Evolutionary conservation across 2,888 invertebrate species (phyloP).

Genomic region (Meteorus cinctellus): DNA sequence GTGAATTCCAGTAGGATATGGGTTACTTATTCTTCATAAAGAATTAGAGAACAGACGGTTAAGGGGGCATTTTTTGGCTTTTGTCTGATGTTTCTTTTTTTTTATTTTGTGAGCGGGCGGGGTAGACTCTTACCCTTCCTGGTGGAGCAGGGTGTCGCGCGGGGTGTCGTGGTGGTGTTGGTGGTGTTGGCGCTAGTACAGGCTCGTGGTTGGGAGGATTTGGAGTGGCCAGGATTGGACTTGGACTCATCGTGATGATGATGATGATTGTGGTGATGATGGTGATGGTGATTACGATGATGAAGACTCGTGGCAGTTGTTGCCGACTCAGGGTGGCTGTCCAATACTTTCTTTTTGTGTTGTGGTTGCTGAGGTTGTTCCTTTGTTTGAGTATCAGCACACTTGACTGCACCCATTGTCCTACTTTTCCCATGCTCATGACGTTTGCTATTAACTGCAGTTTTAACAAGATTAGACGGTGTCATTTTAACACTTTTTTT

Average conservation of each 20-base stretch:
- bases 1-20: slow-evolving; percentile 18
- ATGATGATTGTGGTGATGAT: slow-evolving; percentile 46
- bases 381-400: slow-evolving; percentile 58
- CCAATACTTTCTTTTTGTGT: slow-evolving; percentile 30
- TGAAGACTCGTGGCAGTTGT: slow-evolving; percentile 53
- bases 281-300: slow-evolving; percentile 32
- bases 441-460: slow-evolving; percentile 79
- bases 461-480: slow-evolving; percentile 79
- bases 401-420: slow-evolving; percentile 73
- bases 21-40: slow-evolving; percentile 33
- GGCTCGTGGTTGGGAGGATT: slow-evolving; percentile 68
- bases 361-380: background rate
- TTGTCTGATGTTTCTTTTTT: slow-evolving; percentile 39
- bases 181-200: slow-evolving; percentile 72
- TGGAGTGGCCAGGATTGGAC: slow-evolving; percentile 66
- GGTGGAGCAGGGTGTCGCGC: slow-evolving; percentile 74
- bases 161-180: slow-evolving; percentile 74
- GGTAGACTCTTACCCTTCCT: slow-evolving; percentile 74
- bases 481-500: slow-evolving; percentile 71
- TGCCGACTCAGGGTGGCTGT: slow-evolving; percentile 71
- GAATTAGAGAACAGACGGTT: slow-evolving; percentile 59
- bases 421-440: slow-evolving; percentile 76
- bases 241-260: slow-evolving; percentile 51
- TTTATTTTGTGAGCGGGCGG: slow-evolving; percentile 66
- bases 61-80: slow-evolving; percentile 34